These are phyloP conservation scores for Andricus grossulariae DNA, from an alignment of 1,140 invertebrate genomes.

Conservation along the genomic window DNA sequence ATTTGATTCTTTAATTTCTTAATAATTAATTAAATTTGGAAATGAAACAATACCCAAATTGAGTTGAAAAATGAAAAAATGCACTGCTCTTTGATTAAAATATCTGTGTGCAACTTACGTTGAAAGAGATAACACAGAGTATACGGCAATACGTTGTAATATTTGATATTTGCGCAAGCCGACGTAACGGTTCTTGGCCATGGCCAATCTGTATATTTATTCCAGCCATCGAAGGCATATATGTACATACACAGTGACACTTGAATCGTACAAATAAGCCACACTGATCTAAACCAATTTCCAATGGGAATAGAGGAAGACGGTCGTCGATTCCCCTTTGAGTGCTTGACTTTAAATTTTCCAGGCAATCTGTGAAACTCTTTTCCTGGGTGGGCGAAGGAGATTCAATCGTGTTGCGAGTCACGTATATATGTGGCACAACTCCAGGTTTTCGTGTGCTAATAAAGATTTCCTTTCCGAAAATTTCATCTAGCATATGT, in stretches of 20 bases:
- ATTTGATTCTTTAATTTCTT: no score
- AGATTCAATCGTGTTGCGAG: conserved; percentile 19
- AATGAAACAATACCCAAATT: no score
- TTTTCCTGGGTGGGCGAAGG: conserved; percentile 25
- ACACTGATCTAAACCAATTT: conserved; percentile 42
- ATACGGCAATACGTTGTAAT: conserved; percentile 16
- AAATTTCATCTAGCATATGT: conserved; percentile 20
- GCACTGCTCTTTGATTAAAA: no score
- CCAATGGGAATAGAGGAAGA: conserved; percentile 38
- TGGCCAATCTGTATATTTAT: neutral
- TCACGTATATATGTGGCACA: conserved; percentile 31
- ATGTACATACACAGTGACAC: neutral
- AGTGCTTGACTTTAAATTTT: conserved; percentile 39
- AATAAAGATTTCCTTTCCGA: conserved; percentile 16
- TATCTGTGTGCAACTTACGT: neutral
- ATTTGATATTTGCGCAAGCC: conserved; percentile 19
- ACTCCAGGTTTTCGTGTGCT: conserved; percentile 32
- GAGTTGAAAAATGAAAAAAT: no score
- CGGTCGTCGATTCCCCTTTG: conserved; percentile 41
- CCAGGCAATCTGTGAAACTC: conserved; percentile 41
- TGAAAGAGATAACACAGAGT: conserved; percentile 3
- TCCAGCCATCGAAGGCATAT: neutral
- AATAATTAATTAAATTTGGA: no score
- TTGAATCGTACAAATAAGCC: conserved; percentile 26
- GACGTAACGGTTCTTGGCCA: neutral